phyloP scores from a whole-genome alignment of 2,113 vertebrate genomes.

The Nesogale talazaci region DNA sequence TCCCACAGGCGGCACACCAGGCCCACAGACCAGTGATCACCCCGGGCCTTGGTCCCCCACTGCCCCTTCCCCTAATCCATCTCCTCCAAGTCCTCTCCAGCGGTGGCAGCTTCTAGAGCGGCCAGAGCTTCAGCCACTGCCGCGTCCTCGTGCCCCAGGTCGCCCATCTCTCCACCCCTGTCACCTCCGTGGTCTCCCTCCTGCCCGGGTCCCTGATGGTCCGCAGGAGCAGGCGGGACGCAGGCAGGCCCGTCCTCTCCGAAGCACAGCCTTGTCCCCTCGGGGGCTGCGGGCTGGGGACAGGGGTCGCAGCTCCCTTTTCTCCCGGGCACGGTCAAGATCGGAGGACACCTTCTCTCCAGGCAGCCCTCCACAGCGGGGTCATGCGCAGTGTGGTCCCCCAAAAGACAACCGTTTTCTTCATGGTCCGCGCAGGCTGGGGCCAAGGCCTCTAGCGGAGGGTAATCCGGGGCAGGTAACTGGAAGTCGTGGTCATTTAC shows the following conservation, averaged over 20 bases:
- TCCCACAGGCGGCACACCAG: too few relatives aligned
- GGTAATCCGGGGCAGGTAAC: slow-evolving; percentile 73
- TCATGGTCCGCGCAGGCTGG: not conserved
- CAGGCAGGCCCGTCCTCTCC: not conserved
- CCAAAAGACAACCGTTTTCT: slow-evolving; percentile 40
- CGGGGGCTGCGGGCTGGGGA: not conserved
- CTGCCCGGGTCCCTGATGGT: not conserved
- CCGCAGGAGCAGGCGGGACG: accelerated
- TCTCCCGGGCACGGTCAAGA: not conserved
- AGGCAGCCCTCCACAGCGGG: not conserved
- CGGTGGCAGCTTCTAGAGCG: slow-evolving; percentile 94
- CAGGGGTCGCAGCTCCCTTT: slow-evolving; percentile 60
- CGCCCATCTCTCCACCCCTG: slow-evolving; percentile 27
- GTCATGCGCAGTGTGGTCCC: not conserved
- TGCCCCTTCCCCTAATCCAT: slow-evolving; percentile 78
- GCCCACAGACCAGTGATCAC: too few relatives aligned
- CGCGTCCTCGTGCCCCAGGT: slow-evolving; percentile 88
- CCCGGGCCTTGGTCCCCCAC: too few relatives aligned
- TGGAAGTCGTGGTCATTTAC: not conserved
- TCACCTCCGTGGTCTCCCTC: not conserved
- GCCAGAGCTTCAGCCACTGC: slow-evolving; percentile 96
- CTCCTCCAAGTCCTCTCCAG: slow-evolving; percentile 88
- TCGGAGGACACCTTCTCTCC: not conserved
- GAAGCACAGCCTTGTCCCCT: not conserved
- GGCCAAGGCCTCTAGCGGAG: not conserved